A percentile compares a stretch with the other conserved stretches of the same genome.
phyloP scores from a whole-genome alignment of 2,113 vertebrate genomes.

The Epinephelus fuscoguttatus region DNA sequence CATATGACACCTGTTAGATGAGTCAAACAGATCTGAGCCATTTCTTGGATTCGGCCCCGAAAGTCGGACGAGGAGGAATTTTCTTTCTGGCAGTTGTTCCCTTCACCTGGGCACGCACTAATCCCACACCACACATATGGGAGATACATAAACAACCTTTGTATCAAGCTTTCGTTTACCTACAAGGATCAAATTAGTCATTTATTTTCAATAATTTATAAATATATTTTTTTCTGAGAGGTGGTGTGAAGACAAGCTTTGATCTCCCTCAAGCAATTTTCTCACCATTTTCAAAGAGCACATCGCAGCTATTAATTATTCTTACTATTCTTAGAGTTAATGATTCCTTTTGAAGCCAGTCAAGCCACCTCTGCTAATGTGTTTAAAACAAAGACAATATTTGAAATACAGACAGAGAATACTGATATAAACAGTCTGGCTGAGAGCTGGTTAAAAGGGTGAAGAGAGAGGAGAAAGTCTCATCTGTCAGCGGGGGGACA shows the following conservation, averaged over 20 bases:
- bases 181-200: conserved; percentile 15
- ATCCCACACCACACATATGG: conserved; percentile 30
- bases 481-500: conserved; percentile 61
- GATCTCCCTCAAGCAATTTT: conserved; percentile 20
- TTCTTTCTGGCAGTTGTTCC: conserved; percentile 55
- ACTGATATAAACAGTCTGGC: not conserved
- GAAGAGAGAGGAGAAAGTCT: conserved; percentile 55
- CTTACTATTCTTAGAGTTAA: conserved; percentile 38
- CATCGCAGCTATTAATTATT: conserved; percentile 28
- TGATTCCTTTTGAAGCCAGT: conserved; percentile 7
- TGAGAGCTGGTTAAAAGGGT: conserved; percentile 10
- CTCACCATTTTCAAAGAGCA: conserved; percentile 20
- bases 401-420: conserved; percentile 18
- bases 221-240: conserved; percentile 13
- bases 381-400: conserved; percentile 4
- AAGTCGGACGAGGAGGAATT: conserved; percentile 60
- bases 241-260: conserved; percentile 25
- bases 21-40: conserved; percentile 59
- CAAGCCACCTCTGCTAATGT: not conserved
- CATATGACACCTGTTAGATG: conserved; percentile 64
- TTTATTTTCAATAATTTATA: not conserved
- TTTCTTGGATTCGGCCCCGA: conserved; percentile 48
- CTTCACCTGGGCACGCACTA: conserved; percentile 68
- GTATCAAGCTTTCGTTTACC: conserved; percentile 27
- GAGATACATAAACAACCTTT: conserved; percentile 35